Conservation (phyloP, 92 coral and sea anemone genomes). For the Diadumene lineata region DNA sequence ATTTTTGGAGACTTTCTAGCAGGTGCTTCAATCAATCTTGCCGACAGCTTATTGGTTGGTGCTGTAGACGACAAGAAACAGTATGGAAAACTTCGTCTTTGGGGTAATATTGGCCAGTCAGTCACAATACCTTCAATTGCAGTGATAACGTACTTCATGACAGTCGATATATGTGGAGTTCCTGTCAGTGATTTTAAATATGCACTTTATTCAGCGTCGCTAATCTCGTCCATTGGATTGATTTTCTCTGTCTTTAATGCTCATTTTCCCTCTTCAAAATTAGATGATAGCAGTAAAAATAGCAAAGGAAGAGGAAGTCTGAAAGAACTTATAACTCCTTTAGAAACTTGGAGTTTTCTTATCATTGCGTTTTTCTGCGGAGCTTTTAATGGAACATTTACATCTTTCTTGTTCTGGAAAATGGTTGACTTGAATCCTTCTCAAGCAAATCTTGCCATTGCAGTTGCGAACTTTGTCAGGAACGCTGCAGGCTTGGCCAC, state of each 20-base stretch:
- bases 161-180: background rate
- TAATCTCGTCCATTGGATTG: background rate
- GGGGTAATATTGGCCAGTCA: conserved; percentile 1
- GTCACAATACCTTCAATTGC: background rate
- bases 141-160: background rate
- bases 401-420: conserved; percentile 12
- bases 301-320: background rate
- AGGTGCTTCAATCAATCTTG: background rate
- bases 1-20: background rate
- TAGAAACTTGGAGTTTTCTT: conserved; percentile 5
- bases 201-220: background rate
- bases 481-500: background rate
- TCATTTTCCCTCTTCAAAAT: conserved; percentile 6
- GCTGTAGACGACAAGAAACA: background rate
- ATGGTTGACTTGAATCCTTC: background rate
- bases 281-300: background rate
- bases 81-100: conserved; percentile 3
- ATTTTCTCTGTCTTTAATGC: background rate
- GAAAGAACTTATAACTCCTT: conserved; percentile 1
- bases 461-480: background rate
- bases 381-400: background rate
- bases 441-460: background rate
- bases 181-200: background rate
- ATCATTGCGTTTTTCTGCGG: conserved; percentile 2
- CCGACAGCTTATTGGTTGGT: background rate